phyloP scores from a whole-genome alignment of 2,113 vertebrate genomes.

The Cynocephalus volans region DNA sequence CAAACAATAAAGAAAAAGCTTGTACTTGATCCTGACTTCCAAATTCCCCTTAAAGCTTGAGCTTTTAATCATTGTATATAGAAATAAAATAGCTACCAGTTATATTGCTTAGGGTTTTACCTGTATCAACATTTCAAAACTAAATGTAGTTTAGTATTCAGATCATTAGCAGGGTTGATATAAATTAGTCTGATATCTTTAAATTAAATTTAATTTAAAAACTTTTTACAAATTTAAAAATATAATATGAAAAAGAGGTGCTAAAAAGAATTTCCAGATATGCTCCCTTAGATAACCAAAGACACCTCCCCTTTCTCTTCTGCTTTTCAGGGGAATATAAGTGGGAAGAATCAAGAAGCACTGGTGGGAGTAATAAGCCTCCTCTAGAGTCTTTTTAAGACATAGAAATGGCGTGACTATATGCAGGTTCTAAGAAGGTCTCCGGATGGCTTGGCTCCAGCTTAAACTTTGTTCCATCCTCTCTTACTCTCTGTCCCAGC shows the following conservation, averaged over 20 bases:
- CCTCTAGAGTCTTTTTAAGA: background rate
- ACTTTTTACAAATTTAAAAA: background rate
- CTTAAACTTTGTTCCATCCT: background rate
- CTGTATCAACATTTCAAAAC: background rate
- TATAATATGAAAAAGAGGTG: background rate
- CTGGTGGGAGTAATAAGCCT: background rate
- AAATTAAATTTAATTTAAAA: no score
- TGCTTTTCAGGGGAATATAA: background rate
- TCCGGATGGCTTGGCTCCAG: background rate
- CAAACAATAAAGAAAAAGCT: background rate
- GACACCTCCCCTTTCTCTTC: background rate
- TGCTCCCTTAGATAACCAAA: background rate
- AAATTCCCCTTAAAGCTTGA: slow-evolving; percentile 8
- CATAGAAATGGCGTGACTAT: rapidly evolving
- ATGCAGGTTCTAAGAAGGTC: background rate
- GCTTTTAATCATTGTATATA: slow-evolving; percentile 3
- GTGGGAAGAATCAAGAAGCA: background rate
- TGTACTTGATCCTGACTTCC: background rate
- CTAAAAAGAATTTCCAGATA: background rate
- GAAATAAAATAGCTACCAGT: background rate
- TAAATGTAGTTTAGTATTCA: background rate
- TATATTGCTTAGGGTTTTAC: background rate
- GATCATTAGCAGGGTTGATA: background rate
- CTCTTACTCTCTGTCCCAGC: background rate
- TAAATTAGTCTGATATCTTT: background rate